Conservation (phyloP, 2,797 vertebrate genomes). For the Sebastes cheni region DNA sequence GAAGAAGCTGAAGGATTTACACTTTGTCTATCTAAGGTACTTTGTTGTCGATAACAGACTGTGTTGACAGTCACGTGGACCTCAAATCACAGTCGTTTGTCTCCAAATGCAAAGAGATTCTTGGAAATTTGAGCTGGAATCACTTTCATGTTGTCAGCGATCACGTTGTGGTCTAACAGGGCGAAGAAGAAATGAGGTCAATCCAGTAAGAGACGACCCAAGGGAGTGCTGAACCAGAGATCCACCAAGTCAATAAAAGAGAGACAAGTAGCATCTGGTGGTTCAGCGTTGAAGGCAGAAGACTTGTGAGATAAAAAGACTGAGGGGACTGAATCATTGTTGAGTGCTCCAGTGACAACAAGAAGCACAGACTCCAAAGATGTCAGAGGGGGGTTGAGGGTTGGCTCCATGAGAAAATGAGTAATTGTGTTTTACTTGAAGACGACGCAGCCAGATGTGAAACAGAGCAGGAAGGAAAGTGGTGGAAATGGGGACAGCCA, state of each 20-base stretch:
- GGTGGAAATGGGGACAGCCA: neutral
- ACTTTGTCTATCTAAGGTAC: neutral
- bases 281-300: neutral
- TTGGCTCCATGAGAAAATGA: slow-evolving; percentile 29
- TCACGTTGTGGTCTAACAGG: neutral
- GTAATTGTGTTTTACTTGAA: slow-evolving; percentile 32
- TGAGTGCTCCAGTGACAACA: neutral
- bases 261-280: neutral
- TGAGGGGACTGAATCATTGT: neutral
- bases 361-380: neutral
- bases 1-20: neutral
- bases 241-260: neutral
- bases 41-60: neutral
- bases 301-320: neutral
- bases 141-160: neutral
- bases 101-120: neutral
- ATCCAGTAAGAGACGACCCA: neutral
- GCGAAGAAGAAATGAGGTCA: slow-evolving; percentile 7
- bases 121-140: neutral
- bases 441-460: slow-evolving; percentile 36
- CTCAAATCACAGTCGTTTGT: slow-evolving; percentile 17
- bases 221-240: neutral
- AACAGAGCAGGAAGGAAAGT: slow-evolving; percentile 55
- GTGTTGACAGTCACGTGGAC: neutral
- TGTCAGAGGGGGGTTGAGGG: neutral